Evolutionary conservation across 92 coral and sea anemone genomes (phyloP).

Genomic region (Muricea muricata): DNA sequence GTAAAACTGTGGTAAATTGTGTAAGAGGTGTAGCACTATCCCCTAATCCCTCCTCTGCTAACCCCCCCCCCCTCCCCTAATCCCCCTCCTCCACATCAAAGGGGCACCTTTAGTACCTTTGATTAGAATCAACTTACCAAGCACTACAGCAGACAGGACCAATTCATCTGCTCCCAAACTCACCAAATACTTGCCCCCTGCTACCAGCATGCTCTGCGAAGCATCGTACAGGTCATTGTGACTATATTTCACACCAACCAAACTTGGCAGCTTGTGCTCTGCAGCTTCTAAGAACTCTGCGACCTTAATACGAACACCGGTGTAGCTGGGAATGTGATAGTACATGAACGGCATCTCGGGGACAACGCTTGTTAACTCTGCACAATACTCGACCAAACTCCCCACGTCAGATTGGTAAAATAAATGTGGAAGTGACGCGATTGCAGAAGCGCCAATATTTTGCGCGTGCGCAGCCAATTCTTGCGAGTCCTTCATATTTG

Average conservation of each 20-base stretch:
- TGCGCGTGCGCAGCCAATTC: slow-evolving; percentile 76
- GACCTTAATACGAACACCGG: slow-evolving; percentile 64
- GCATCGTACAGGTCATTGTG: slow-evolving; percentile 63
- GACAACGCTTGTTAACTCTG: slow-evolving; percentile 65
- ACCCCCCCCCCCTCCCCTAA: too few species aligned
- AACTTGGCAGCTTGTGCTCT: slow-evolving; percentile 66
- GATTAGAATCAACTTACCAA: too few species aligned
- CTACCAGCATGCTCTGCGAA: slow-evolving; percentile 62
- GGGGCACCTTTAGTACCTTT: too few species aligned
- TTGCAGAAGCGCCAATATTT: slow-evolving; percentile 68
- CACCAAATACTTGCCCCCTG: slow-evolving; percentile 60
- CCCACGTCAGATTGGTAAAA: slow-evolving; percentile 60
- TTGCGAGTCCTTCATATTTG: slow-evolving; percentile 75
- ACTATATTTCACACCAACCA: slow-evolving; percentile 72
- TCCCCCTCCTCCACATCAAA: too few species aligned
- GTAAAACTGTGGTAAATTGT: too few species aligned
- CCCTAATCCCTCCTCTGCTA: too few species aligned
- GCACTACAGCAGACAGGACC: not conserved
- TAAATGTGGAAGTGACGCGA: slow-evolving; percentile 67
- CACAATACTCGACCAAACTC: slow-evolving; percentile 71
- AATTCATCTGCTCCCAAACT: slow-evolving; percentile 79
- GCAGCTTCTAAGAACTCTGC: slow-evolving; percentile 76
- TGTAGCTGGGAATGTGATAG: slow-evolving; percentile 73
- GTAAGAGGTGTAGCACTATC: too few species aligned
- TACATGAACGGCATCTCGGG: slow-evolving; percentile 76